Evolutionary conservation across 1,140 invertebrate species (phyloP), one percentile per base, ranked within the genome.

Genomic region (Heliconius melpomene): DNA sequence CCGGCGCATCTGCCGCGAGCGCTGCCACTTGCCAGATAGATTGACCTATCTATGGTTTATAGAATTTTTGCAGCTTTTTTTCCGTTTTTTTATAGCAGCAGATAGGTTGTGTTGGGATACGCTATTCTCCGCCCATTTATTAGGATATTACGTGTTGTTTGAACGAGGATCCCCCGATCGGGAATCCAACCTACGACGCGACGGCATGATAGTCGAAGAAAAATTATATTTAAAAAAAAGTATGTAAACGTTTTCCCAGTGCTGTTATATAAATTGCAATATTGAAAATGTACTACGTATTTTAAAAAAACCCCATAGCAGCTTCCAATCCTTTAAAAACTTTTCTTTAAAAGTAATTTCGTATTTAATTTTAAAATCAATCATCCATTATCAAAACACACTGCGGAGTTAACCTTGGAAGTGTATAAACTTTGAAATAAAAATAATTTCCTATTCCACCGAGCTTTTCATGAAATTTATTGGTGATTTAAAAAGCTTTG

Each of bases 361-460:
- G 11, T 26, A 26, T 66, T 66, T 29, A 26, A 16, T 26, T 66
- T 66, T 29, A 7, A 66, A 66, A 66, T 66, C 60, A 29, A 66
- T 66, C 26, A 26, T 66, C 26, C 23, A 66, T 66, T 26, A 66
- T 66, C 11, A 29, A 66, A 66, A 11, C 32, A 66, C n/a, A 66
- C 26, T 66, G 60, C 26, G 11, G 23, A 26, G 26, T 66, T 29
- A 29, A 29, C 60, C 60, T 66, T 66, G 60, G 23, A 13, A 66
- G 23, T 66, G 60, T 11, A 66, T 66, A 66, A 66, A 66, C 60
- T 29, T 66, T 66, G 60, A 66, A 66, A 26, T 66, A 66, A 66
- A 60, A 66, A 66, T 66, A 66, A 66, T 66, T 66, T 66, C 60
- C 60, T 29, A 0, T 66, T 66, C 26, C 3, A 11, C 60, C 13